Evolutionary conservation across 2,113 vertebrate genomes (phyloP).

Genomic region (Acanthisitta chloris): DNA sequence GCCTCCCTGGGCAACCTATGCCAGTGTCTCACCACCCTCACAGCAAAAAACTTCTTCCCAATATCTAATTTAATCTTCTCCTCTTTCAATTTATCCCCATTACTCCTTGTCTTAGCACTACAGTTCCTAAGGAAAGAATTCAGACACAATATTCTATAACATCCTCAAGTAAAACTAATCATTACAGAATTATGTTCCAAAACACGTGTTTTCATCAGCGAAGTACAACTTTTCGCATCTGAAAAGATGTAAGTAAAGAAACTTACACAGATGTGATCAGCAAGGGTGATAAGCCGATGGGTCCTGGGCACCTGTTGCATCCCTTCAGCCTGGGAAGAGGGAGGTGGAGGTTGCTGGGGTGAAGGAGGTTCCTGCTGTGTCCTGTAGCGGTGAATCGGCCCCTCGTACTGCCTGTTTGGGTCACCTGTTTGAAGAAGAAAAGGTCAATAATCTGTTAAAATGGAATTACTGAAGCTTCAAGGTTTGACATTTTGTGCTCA

Average conservation of each 20-base stretch:
- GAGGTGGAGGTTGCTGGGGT: conserved; percentile 75
- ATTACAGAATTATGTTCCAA: background rate
- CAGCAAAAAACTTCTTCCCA: no score
- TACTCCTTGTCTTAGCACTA: no score
- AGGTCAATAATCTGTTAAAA: background rate
- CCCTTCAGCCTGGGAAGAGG: conserved; percentile 80
- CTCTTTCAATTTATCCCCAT: no score
- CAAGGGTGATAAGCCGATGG: conserved; percentile 93
- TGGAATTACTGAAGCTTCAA: background rate
- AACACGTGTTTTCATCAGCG: background rate
- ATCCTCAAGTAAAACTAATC: background rate
- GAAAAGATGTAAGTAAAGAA: background rate
- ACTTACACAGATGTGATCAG: conserved; percentile 97
- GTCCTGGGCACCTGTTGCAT: conserved; percentile 86
- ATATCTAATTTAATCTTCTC: no score
- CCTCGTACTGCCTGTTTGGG: conserved; percentile 80
- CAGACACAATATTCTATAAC: background rate
- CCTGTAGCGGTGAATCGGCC: conserved; percentile 81
- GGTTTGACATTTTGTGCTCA: background rate
- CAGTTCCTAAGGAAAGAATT: no score
- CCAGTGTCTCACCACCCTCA: no score
- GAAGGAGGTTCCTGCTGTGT: conserved; percentile 77
- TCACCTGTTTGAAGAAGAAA: conserved; percentile 70
- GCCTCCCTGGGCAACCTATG: no score
- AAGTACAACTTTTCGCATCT: background rate